phyloP scores from a whole-genome alignment of 2,113 vertebrate species.

The human (Homo sapiens) region DNA sequence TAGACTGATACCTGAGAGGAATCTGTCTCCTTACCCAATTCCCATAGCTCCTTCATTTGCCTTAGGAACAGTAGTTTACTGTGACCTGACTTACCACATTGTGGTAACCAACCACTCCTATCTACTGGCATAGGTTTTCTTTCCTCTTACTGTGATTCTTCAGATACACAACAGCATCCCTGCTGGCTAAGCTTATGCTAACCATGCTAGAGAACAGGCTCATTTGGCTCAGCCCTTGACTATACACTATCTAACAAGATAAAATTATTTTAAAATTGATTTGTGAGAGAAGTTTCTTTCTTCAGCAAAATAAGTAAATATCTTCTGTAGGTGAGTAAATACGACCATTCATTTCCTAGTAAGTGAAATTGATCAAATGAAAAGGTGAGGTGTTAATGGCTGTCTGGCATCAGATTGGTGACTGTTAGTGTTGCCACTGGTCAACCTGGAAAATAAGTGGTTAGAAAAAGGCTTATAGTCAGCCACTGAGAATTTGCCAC shows the following conservation, averaged over 20 bases:
- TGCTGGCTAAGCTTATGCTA: not conserved
- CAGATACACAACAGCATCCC: not conserved
- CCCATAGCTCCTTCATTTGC: not conserved
- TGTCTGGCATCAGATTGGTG: not conserved
- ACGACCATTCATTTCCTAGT: not conserved
- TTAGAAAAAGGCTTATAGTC: not conserved
- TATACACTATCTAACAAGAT: not conserved
- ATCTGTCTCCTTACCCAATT: not conserved
- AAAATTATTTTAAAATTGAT: not conserved
- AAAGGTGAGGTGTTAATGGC: not conserved
- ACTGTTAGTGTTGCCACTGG: not conserved
- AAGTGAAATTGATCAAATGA: not conserved
- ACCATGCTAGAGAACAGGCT: not conserved
- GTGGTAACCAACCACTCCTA: not conserved
- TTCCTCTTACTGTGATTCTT: not conserved
- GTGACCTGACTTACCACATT: not conserved
- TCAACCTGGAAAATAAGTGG: not conserved
- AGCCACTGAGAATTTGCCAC: not conserved
- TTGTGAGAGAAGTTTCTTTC: constrained; percentile 26
- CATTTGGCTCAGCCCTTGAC: not conserved
- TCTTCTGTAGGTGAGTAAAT: not conserved
- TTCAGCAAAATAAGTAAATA: not conserved
- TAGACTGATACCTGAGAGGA: not conserved
- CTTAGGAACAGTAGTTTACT: not conserved
- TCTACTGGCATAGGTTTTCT: not conserved